A percentile compares a stretch with the other conserved stretches of the same genome.
Conservation (phyloP, 2,113 vertebrate species). For the Chiloscyllium plagiosum region DNA sequence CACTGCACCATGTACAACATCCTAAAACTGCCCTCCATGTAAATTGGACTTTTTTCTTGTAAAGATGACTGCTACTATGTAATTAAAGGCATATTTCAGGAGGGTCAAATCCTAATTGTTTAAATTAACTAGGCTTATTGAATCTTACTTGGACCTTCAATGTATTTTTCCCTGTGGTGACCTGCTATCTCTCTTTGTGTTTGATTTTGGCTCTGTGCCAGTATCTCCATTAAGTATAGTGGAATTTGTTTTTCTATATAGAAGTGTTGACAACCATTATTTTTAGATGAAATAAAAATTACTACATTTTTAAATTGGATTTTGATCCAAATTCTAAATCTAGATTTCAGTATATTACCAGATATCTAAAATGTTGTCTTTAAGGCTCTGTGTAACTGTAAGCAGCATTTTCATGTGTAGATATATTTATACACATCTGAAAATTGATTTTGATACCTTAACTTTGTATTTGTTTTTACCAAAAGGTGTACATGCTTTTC, state of each 20-base stretch:
- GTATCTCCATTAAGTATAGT: neutral
- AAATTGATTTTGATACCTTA: neutral
- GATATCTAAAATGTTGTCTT: neutral
- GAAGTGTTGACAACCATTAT: neutral
- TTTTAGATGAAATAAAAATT: neutral
- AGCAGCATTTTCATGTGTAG: neutral
- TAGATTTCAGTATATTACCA: neutral
- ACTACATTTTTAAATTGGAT: neutral
- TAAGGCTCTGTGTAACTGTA: neutral
- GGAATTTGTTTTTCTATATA: neutral
- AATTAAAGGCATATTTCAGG: constrained; percentile 13
- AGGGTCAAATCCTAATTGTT: neutral
- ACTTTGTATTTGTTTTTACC: neutral
- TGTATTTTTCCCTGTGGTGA: neutral
- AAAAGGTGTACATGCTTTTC: neutral
- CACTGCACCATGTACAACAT: neutral
- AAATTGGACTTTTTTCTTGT: neutral
- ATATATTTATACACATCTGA: neutral
- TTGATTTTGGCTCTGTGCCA: neutral
- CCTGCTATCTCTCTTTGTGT: neutral
- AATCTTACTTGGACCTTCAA: neutral
- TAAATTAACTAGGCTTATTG: constrained; percentile 11
- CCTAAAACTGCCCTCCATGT: neutral
- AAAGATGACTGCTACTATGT: neutral
- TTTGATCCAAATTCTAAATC: neutral